phyloP scores from a whole-genome alignment of 2,888 invertebrate genomes.

The Cerastoderma edule region DNA sequence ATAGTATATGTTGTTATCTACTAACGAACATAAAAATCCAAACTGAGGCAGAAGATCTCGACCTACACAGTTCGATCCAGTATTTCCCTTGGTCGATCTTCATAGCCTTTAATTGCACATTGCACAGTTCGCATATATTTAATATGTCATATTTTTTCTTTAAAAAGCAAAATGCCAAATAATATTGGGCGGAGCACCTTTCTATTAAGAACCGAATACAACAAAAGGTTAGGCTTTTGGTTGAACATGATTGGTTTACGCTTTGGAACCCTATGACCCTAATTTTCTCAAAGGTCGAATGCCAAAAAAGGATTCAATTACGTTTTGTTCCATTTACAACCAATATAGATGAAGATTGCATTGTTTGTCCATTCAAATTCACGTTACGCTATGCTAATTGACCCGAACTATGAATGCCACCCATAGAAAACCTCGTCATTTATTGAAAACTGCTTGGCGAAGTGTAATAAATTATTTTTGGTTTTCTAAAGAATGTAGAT shows the following conservation, averaged over 20 bases:
- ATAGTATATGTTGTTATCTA: too few relatives aligned
- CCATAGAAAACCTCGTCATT: conserved; percentile 40
- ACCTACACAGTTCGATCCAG: too few relatives aligned
- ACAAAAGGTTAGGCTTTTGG: too few relatives aligned
- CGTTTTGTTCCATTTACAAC: conserved; percentile 52
- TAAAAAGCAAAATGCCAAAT: too few relatives aligned
- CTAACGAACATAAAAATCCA: too few relatives aligned
- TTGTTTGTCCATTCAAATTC: conserved; percentile 38
- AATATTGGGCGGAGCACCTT: too few relatives aligned
- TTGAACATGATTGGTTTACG: conserved; percentile 13
- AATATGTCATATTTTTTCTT: too few relatives aligned
- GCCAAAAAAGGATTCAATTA: conserved; percentile 59
- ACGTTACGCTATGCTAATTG: conserved; percentile 60
- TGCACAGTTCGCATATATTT: too few relatives aligned
- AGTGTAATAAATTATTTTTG: conserved; percentile 53
- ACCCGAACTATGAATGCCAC: conserved; percentile 31
- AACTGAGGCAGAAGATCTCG: too few relatives aligned
- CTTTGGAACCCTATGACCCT: background rate
- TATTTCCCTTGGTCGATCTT: too few relatives aligned
- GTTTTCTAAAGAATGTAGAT: conserved; percentile 56
- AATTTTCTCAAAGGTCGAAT: conserved; percentile 45
- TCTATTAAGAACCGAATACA: background rate
- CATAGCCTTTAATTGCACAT: too few relatives aligned
- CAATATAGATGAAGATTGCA: conserved; percentile 49
- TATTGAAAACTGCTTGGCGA: conserved; percentile 41